Percentiles rank a stretch among this genome's conserved stretches.
Evolutionary conservation across 2,113 vertebrate species (phyloP).

Genomic region (Aegithalos caudatus): DNA sequence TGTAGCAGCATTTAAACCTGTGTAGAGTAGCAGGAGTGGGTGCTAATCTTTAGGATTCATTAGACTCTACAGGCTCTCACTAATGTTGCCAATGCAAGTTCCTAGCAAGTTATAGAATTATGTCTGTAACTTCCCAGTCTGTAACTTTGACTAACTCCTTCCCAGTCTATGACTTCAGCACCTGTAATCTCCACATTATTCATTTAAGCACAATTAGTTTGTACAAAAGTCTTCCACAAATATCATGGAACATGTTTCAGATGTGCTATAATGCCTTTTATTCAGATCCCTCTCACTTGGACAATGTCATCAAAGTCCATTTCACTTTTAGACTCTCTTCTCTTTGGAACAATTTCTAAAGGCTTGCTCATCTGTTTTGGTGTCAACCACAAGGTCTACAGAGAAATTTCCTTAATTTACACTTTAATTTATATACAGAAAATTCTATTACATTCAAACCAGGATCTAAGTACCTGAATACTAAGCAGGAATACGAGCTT

Average conservation of each 20-base stretch:
- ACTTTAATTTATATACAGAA: background rate
- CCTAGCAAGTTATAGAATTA: background rate
- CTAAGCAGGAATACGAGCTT: background rate
- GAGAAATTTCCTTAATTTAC: background rate
- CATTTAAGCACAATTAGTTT: background rate
- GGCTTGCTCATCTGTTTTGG: background rate
- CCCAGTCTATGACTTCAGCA: background rate
- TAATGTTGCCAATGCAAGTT: background rate
- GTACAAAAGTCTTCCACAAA: background rate
- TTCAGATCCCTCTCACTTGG: background rate
- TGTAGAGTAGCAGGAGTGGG: accelerated
- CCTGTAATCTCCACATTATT: background rate
- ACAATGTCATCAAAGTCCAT: background rate
- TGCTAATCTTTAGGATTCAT: background rate
- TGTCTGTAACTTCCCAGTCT: background rate
- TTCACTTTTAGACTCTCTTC: background rate
- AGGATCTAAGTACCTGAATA: background rate
- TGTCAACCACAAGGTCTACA: background rate
- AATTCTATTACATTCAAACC: background rate
- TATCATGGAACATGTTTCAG: background rate
- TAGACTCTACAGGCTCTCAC: accelerated
- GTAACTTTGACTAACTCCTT: background rate
- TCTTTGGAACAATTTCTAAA: background rate
- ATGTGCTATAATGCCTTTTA: background rate
- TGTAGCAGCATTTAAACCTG: background rate